Evolutionary conservation across 2,113 vertebrate genomes (phyloP).

Genomic region (Siphamia tubifer): DNA sequence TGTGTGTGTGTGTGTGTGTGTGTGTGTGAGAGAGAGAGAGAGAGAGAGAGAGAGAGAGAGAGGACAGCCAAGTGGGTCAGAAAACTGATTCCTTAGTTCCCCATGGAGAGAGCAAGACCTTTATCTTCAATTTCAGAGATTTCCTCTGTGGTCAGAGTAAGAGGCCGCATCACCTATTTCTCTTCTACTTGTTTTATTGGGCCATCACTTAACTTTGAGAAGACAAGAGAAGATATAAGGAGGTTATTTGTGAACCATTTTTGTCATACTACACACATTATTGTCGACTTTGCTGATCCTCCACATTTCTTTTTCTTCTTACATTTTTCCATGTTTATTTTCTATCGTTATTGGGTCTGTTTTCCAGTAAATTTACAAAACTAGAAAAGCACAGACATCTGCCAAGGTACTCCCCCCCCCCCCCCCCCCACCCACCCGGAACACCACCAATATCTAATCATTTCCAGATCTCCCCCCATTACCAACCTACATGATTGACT

Average conservation of each 20-base stretch:
- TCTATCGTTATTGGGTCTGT: no score
- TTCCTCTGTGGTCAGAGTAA: constrained; percentile 61
- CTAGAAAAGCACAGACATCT: no score
- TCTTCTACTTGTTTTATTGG: constrained; percentile 41
- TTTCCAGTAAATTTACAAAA: no score
- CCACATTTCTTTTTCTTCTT: neutral
- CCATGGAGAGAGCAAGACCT: constrained; percentile 52
- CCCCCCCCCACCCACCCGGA: no score
- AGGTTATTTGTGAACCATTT: neutral
- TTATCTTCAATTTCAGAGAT: constrained; percentile 68
- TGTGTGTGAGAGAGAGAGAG: neutral
- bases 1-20: neutral
- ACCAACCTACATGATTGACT: no score
- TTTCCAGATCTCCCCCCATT: no score
- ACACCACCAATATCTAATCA: no score
- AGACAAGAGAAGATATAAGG: constrained; percentile 12
- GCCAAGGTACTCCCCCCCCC: no score
- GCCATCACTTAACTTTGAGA: constrained; percentile 20
- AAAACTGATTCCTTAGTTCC: constrained; percentile 58
- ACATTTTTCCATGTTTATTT: neutral
- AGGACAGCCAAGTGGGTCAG: constrained; percentile 70
- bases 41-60: neutral
- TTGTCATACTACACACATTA: neutral
- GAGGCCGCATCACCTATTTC: constrained; percentile 48
- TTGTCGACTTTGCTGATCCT: neutral